Evolutionary conservation across 1,140 invertebrate species (phyloP), one percentile per base, ranked within the genome.

Genomic region (Euwallacea similis): DNA sequence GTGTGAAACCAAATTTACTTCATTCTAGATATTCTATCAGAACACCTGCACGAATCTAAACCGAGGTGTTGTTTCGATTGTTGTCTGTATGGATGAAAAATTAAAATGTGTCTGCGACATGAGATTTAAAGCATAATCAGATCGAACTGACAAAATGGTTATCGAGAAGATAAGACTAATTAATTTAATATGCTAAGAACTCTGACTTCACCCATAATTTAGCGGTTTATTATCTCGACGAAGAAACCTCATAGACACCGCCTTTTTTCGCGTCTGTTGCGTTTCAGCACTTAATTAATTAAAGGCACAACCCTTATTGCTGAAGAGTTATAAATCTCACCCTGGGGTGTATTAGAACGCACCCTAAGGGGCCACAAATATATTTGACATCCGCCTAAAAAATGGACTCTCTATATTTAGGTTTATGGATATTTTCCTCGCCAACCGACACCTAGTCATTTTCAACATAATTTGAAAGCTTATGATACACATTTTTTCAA

Each of bases 241-340:
- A 69, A 62, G 67, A 62, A 69, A 44, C 44, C 59, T 53, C 55
- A 69, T 69, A 44, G 59, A 58, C 59, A 62, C 21, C 58, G 67
- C 67, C 67, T 62, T 69, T 69, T 69, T 69, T 61, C 67, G 13
- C 47, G 56, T 69, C 58, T 53, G 55, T 69, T 69, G 61, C 67
- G 21, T 69, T 69, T 69, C 67, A 69, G 62, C 67, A 69, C 67
- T 69, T 69, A 69, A 69, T 69, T 69, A 69, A 69, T 69, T 69
- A 69, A 69, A 46, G 46, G 13, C 59, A 69, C 62, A 69, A 62
- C 58, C 58, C 67, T 60, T 69, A 69, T 69, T 61, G 67, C 44
- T 62, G 46, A 69, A 62, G 59, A 55, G 56, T 69, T 59, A 61
- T 69, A 69, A 69, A 69, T 69, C 67, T 69, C 59, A n/a, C 67